These are phyloP conservation scores for Acleris cristana DNA, from an alignment of 2,888 invertebrate species.

Conservation along the genomic window DNA sequence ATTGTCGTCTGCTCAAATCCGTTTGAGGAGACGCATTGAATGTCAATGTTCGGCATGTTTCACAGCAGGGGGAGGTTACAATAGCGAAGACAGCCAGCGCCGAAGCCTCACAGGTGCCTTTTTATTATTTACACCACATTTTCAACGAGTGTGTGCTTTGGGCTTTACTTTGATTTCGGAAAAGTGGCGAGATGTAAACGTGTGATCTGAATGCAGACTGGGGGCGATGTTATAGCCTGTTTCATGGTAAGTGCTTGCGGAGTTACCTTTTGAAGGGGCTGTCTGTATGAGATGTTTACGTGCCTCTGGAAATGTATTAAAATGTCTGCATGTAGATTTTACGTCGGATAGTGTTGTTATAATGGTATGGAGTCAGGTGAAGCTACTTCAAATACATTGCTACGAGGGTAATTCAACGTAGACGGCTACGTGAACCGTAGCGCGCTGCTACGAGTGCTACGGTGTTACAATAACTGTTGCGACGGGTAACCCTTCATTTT, in stretches of 20 bases:
- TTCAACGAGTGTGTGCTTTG: slow-evolving; percentile 81
- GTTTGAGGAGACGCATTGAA: slow-evolving; percentile 49
- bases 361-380: not conserved
- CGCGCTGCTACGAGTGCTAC: too few relatives aligned
- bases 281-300: slow-evolving; percentile 21
- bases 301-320: slow-evolving; percentile 18
- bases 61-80: slow-evolving; percentile 69
- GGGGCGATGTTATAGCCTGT: slow-evolving; percentile 49
- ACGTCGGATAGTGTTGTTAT: not conserved
- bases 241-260: slow-evolving; percentile 69
- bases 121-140: slow-evolving; percentile 83
- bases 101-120: slow-evolving; percentile 68
- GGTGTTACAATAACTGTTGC: too few relatives aligned
- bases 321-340: slow-evolving; percentile 19
- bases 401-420: not conserved
- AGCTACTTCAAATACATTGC: not conserved
- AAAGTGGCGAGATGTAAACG: slow-evolving; percentile 73
- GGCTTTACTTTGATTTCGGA: slow-evolving; percentile 80
- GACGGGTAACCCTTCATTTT: too few relatives aligned
- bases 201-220: slow-evolving; percentile 76
- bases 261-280: slow-evolving; percentile 40
- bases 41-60: slow-evolving; percentile 67
- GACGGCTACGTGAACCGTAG: slow-evolving; percentile 1
- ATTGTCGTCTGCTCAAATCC: slow-evolving; percentile 44
- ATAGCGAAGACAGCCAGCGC: slow-evolving; percentile 68